A percentile compares a stretch with the other conserved stretches of the same genome.
Conservation (phyloP, 2,888 invertebrate genomes). For the Podabrus alpinus region DNA sequence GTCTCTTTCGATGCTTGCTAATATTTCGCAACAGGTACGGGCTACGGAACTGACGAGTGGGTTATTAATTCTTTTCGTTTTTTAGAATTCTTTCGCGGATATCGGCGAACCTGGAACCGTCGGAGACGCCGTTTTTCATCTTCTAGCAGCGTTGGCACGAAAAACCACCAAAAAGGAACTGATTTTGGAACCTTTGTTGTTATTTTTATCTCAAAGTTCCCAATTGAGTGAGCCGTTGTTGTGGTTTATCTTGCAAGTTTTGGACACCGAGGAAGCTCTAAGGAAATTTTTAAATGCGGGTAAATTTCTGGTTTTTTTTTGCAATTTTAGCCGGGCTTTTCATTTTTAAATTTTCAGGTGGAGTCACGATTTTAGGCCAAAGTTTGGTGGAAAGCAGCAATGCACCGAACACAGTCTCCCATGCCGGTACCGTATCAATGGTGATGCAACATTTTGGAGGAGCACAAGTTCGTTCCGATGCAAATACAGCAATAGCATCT, state of each 20-base stretch:
- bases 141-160: slow-evolving; percentile 76
- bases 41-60: background rate
- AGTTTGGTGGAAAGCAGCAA: slow-evolving; percentile 78
- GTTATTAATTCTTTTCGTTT: background rate
- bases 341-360: slow-evolving; percentile 53
- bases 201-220: slow-evolving; percentile 63
- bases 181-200: slow-evolving; percentile 77
- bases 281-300: slow-evolving; percentile 75
- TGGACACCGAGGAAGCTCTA: slow-evolving; percentile 77
- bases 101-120: slow-evolving; percentile 73
- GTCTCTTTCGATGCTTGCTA: slow-evolving; percentile 68
- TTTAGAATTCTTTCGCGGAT: slow-evolving; percentile 37
- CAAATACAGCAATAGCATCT: slow-evolving; percentile 47
- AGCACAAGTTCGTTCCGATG: slow-evolving; percentile 51
- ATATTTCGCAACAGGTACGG: slow-evolving; percentile 43
- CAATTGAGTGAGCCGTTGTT: slow-evolving; percentile 85
- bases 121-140: slow-evolving; percentile 86
- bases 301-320: slow-evolving; percentile 28
- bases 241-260: slow-evolving; percentile 78
- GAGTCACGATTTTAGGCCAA: slow-evolving; percentile 74
- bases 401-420: slow-evolving; percentile 66
- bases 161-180: slow-evolving; percentile 75
- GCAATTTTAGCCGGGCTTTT: background rate
- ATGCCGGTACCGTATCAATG: slow-evolving; percentile 57
- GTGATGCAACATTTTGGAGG: slow-evolving; percentile 69